Percentiles rank a stretch among this genome's conserved stretches.
Conservation (phyloP, 2,797 vertebrate species). For the Odontamblyopus rebecca region DNA sequence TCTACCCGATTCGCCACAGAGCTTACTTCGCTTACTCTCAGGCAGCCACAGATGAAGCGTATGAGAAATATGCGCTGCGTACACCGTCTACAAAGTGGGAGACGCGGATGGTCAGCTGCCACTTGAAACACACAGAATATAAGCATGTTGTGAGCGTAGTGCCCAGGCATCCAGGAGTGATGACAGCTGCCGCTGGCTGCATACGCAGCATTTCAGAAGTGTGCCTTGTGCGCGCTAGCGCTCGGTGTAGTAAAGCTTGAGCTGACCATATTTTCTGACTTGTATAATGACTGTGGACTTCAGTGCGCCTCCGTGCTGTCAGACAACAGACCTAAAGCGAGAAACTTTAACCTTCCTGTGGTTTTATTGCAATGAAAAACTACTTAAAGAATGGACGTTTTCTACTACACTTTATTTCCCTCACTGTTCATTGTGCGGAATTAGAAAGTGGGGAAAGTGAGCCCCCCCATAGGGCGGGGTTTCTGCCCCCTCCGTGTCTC, state of each 20-base stretch:
- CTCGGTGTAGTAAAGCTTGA: slow-evolving; percentile 9
- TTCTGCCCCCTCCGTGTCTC: slow-evolving; percentile 49
- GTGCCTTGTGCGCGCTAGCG: slow-evolving; percentile 1
- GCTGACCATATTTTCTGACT: slow-evolving; percentile 15
- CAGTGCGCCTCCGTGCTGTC: slow-evolving; percentile 38
- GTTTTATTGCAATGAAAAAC: slow-evolving; percentile 39
- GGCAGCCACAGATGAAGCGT: slow-evolving; percentile 76
- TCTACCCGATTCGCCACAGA: slow-evolving; percentile 88
- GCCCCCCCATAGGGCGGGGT: slow-evolving; percentile 59
- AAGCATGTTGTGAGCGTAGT: slow-evolving; percentile 19
- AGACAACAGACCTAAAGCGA: slow-evolving; percentile 55
- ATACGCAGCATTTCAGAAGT: slow-evolving; percentile 12
- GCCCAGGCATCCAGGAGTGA: slow-evolving; percentile 29
- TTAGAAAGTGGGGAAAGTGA: slow-evolving; percentile 62
- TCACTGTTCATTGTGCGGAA: slow-evolving; percentile 62
- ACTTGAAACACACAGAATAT: slow-evolving; percentile 34
- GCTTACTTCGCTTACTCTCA: slow-evolving; percentile 69
- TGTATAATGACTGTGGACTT: slow-evolving; percentile 29
- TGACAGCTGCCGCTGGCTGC: slow-evolving; percentile 26
- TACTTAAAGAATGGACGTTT: slow-evolving; percentile 48
- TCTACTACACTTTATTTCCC: slow-evolving; percentile 66
- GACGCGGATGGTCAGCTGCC: slow-evolving; percentile 29
- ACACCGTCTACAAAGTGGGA: slow-evolving; percentile 15
- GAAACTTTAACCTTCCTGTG: slow-evolving; percentile 41
- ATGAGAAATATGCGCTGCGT: slow-evolving; percentile 64